Conservation (phyloP, 2,113 vertebrate genomes). For the Nothoprocta pentlandii region DNA sequence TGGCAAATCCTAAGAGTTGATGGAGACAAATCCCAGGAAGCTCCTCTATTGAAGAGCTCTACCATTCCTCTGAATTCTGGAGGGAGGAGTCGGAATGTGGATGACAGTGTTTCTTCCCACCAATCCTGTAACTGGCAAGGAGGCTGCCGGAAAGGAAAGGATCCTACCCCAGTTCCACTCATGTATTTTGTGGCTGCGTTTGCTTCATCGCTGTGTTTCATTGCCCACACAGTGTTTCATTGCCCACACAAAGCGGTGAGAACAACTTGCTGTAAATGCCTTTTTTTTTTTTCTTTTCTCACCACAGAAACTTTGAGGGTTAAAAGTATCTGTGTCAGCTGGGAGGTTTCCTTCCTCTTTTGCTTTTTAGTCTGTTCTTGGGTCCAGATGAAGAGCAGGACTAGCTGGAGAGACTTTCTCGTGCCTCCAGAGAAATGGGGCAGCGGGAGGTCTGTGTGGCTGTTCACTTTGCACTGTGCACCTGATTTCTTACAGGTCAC, state of each 20-base stretch:
- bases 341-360: neutral
- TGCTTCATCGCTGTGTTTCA: neutral
- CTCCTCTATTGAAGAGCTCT: neutral
- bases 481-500: neutral
- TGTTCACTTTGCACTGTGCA: neutral
- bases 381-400: neutral
- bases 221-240: neutral
- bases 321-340: neutral
- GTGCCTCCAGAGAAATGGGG: neutral
- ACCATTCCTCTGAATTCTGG: neutral
- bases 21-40: neutral
- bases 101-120: neutral
- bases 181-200: rapidly evolving
- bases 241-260: neutral
- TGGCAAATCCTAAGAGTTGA: neutral
- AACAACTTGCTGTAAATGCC: neutral
- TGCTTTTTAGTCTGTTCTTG: neutral
- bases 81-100: neutral
- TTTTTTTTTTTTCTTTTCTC: neutral
- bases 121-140: neutral
- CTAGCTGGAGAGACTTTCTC: neutral
- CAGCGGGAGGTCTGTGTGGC: neutral
- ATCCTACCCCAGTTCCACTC: neutral
- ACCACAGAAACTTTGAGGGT: neutral
- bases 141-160: neutral